A percentile compares a stretch with the other conserved stretches of the same genome.
phyloP scores from a whole-genome alignment of 2,888 invertebrate species.

The Drosophila neoperkinsi region DNA sequence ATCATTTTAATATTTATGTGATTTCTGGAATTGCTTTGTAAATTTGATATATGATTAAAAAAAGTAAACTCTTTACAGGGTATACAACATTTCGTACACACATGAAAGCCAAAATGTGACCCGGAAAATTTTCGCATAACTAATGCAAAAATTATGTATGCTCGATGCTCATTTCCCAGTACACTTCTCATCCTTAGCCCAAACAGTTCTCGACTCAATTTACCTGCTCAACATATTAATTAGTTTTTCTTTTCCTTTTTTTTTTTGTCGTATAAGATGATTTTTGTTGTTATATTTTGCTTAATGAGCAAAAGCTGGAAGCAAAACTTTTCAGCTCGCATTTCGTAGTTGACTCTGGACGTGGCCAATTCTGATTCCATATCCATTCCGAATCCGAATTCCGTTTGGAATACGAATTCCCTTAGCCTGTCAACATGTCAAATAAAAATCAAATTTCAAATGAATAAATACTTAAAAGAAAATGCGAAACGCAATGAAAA shows the following conservation, averaged over 20 bases:
- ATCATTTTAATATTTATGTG: background rate
- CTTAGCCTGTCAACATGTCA: slow-evolving; percentile 74
- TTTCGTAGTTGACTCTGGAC: slow-evolving; percentile 43
- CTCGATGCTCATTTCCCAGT: slow-evolving; percentile 53
- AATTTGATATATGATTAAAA: background rate
- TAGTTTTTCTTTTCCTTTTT: slow-evolving; percentile 55
- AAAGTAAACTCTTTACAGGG: slow-evolving; percentile 11
- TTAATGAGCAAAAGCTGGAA: slow-evolving; percentile 60
- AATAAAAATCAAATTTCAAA: slow-evolving; percentile 82
- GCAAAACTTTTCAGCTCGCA: slow-evolving; percentile 33
- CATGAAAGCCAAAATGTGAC: slow-evolving; percentile 31
- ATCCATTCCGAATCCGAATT: slow-evolving; percentile 16
- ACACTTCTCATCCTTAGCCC: slow-evolving; percentile 9
- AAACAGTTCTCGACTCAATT: slow-evolving; percentile 24
- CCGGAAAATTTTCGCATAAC: slow-evolving; percentile 74
- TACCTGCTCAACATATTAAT: slow-evolving; percentile 74
- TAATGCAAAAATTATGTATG: slow-evolving; percentile 70
- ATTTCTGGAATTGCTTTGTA: background rate
- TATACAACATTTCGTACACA: slow-evolving; percentile 8
- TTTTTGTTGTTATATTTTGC: background rate
- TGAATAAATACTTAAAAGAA: slow-evolving; percentile 69
- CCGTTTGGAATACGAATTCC: slow-evolving; percentile 43
- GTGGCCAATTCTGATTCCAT: slow-evolving; percentile 6
- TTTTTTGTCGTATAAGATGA: slow-evolving; percentile 15
- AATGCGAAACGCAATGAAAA: slow-evolving; percentile 75